Conservation (phyloP, 1,140 invertebrate genomes). For the Drosophila bocki region DNA sequence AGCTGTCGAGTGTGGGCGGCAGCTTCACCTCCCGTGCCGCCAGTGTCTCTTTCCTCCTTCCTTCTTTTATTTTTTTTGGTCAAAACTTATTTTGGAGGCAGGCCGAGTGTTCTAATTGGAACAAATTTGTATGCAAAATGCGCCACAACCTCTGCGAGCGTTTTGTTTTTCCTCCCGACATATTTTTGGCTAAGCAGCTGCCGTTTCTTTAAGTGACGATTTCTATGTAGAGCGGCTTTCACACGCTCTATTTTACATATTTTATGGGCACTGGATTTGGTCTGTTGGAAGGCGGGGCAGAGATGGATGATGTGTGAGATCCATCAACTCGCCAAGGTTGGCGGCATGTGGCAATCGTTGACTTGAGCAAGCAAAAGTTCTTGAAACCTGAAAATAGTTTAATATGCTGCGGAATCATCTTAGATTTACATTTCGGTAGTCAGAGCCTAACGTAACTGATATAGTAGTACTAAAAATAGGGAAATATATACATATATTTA, state of each 20-base stretch:
- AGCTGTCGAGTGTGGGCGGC: slow-evolving; percentile 57
- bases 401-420: not conserved
- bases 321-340: slow-evolving; percentile 33
- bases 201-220: slow-evolving; percentile 48
- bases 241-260: slow-evolving; percentile 74
- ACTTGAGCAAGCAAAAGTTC: slow-evolving; percentile 26
- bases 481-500: not conserved
- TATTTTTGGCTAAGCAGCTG: slow-evolving; percentile 19
- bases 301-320: slow-evolving; percentile 28
- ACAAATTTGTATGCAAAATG: slow-evolving; percentile 77
- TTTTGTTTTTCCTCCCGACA: slow-evolving; percentile 10
- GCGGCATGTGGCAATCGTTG: slow-evolving; percentile 25
- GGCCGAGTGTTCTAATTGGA: slow-evolving; percentile 60
- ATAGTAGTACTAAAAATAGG: not conserved
- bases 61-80: slow-evolving; percentile 36
- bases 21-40: not conserved
- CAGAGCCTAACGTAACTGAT: not conserved
- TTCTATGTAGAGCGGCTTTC: slow-evolving; percentile 68
- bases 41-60: not conserved
- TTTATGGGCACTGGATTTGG: slow-evolving; percentile 52
- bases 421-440: not conserved
- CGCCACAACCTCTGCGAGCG: slow-evolving; percentile 40
- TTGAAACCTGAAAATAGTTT: slow-evolving; percentile 25
- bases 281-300: slow-evolving; percentile 1
- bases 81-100: slow-evolving; percentile 49